Conservation (phyloP, 2,797 vertebrate genomes). For the Artibeus jamaicensis region DNA sequence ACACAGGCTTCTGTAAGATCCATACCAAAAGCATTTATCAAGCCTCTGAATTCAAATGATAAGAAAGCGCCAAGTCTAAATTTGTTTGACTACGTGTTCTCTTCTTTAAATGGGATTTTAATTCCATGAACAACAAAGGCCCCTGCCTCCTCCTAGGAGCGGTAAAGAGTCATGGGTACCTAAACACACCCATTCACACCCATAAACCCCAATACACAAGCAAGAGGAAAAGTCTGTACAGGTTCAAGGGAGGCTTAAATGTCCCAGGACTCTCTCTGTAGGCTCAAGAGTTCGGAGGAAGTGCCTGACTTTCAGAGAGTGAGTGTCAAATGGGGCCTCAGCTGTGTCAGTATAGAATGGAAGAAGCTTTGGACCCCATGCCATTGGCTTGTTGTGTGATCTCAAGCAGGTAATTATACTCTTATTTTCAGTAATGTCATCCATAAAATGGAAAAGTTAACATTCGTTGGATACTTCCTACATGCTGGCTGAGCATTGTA, state of each 20-base stretch:
- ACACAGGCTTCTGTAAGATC: not conserved
- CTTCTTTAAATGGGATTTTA: not conserved
- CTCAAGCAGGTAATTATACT: not conserved
- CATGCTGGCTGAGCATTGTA: not conserved
- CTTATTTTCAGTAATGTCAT: not conserved
- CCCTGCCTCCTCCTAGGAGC: not conserved
- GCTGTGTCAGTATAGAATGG: rapidly evolving
- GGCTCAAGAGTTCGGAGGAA: not conserved
- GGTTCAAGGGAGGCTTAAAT: not conserved
- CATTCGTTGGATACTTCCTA: not conserved
- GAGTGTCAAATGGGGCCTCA: not conserved
- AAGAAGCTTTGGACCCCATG: not conserved
- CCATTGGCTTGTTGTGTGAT: not conserved
- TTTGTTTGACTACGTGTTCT: not conserved
- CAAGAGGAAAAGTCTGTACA: not conserved
- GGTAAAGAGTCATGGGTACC: not conserved
- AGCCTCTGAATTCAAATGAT: not conserved
- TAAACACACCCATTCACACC: not conserved
- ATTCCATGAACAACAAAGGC: not conserved
- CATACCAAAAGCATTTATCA: not conserved
- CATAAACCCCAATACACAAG: not conserved
- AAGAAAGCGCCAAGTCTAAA: not conserved
- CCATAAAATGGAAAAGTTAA: not conserved
- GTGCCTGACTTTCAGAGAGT: not conserved
- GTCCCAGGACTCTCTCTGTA: not conserved